Conservation (phyloP, 2,797 vertebrate genomes). For the Oophaga sylvatica region DNA sequence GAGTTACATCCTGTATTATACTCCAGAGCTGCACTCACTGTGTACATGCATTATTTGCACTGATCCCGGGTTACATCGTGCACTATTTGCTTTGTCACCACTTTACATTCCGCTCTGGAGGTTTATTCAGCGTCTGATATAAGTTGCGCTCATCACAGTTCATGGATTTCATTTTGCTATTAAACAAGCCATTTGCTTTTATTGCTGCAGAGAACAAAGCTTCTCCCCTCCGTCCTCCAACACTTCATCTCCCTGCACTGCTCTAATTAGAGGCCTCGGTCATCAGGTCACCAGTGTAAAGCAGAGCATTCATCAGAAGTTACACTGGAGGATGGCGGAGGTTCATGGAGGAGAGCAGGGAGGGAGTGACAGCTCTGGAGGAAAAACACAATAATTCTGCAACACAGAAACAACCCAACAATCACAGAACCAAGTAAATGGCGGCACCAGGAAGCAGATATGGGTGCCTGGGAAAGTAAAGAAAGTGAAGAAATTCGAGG, state of each 20-base stretch:
- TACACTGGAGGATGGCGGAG: not conserved
- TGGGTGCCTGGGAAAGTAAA: too few species aligned
- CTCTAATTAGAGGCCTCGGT: constrained; percentile 27
- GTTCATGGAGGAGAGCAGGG: not conserved
- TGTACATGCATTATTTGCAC: too few species aligned
- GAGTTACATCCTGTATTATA: too few species aligned
- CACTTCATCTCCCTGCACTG: not conserved
- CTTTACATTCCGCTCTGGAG: not conserved
- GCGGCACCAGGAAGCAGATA: not conserved
- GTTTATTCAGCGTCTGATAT: not conserved
- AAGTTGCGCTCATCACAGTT: not conserved
- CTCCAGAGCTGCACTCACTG: too few species aligned
- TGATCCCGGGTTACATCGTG: too few species aligned
- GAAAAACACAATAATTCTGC: not conserved
- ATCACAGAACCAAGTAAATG: not conserved
- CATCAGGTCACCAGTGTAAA: not conserved
- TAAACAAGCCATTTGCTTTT: constrained; percentile 19
- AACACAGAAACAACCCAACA: not conserved
- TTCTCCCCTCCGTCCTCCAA: not conserved
- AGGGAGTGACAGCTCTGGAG: not conserved
- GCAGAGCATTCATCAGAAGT: constrained; percentile 30
- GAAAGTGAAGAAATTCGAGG: too few species aligned
- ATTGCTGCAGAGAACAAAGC: not conserved
- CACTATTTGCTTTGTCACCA: not conserved
- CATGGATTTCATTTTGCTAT: not conserved